Conservation (phyloP, 2,888 invertebrate genomes). For the Odontocolon sp. region DNA sequence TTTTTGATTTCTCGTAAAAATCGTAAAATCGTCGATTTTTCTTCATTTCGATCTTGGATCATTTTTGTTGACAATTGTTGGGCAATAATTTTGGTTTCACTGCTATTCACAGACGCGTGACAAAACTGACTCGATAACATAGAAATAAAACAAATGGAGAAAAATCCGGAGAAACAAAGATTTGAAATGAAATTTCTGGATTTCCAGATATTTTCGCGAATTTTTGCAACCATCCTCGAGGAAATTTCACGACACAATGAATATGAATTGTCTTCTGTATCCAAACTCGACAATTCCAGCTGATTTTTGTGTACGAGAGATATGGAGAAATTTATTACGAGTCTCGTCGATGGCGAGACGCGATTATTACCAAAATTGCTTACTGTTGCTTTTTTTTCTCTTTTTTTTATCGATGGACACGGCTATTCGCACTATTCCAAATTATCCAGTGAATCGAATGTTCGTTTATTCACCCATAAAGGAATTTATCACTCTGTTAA, state of each 20-base stretch:
- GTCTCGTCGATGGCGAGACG: conserved; percentile 24
- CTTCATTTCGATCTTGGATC: too few relatives aligned
- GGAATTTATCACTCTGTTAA: too few relatives aligned
- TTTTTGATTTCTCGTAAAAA: conserved; percentile 15
- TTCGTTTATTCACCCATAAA: too few relatives aligned
- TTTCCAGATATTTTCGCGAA: not conserved
- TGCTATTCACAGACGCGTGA: too few relatives aligned
- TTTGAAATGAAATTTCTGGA: too few relatives aligned
- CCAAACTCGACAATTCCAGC: conserved; percentile 21
- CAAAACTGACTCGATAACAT: too few relatives aligned
- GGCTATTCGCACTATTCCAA: too few relatives aligned
- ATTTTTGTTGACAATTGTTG: not conserved
- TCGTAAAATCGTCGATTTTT: conserved; percentile 14
- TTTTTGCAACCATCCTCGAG: conserved; percentile 22
- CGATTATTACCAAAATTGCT: conserved; percentile 21
- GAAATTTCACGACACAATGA: conserved; percentile 30
- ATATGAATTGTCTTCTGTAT: not conserved
- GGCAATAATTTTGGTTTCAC: too few relatives aligned
- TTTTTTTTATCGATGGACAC: not conserved
- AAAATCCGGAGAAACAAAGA: too few relatives aligned
- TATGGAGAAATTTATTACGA: not conserved
- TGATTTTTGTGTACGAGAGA: not conserved
- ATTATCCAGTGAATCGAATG: too few relatives aligned
- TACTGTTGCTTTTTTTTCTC: not conserved
- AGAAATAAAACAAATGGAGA: too few relatives aligned